Evolutionary conservation across 2,888 invertebrate species (phyloP).

Genomic region (Pandemis heparana): DNA sequence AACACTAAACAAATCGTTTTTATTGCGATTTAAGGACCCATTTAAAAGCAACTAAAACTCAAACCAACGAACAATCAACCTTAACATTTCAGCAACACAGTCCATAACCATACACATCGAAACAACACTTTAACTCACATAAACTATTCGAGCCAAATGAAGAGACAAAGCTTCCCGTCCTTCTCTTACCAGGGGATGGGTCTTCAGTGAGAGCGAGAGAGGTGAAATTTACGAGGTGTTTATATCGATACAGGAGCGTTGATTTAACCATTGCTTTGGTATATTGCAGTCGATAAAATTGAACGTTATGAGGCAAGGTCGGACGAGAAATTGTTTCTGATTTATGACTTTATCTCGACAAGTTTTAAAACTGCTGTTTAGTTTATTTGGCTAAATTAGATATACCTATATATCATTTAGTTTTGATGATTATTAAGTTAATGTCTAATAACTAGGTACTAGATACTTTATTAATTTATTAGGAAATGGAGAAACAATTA

Average conservation of each 20-base stretch:
- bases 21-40: constrained; percentile 85
- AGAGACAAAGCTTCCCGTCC: constrained; percentile 63
- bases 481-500: too few species aligned
- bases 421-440: too few species aligned
- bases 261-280: constrained; percentile 85
- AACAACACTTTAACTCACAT: constrained; percentile 70
- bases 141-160: constrained; percentile 82
- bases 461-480: too few species aligned
- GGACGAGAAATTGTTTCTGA: constrained; percentile 76
- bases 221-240: constrained; percentile 80
- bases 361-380: constrained; percentile 51
- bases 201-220: constrained; percentile 59
- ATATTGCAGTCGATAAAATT: constrained; percentile 85
- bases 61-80: constrained; percentile 48
- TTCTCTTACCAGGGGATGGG: constrained; percentile 50
- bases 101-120: constrained; percentile 51
- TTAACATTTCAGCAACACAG: constrained; percentile 50
- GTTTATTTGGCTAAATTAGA: constrained; percentile 25
- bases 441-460: too few species aligned
- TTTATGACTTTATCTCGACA: constrained; percentile 80
- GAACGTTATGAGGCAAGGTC: constrained; percentile 86
- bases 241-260: constrained; percentile 82
- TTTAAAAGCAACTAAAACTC: constrained; percentile 69
- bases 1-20: constrained; percentile 84
- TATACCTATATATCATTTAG: too few species aligned